These are phyloP conservation scores for Psophia crepitans DNA, from an alignment of 2,113 vertebrate genomes.

Conservation along the genomic window DNA sequence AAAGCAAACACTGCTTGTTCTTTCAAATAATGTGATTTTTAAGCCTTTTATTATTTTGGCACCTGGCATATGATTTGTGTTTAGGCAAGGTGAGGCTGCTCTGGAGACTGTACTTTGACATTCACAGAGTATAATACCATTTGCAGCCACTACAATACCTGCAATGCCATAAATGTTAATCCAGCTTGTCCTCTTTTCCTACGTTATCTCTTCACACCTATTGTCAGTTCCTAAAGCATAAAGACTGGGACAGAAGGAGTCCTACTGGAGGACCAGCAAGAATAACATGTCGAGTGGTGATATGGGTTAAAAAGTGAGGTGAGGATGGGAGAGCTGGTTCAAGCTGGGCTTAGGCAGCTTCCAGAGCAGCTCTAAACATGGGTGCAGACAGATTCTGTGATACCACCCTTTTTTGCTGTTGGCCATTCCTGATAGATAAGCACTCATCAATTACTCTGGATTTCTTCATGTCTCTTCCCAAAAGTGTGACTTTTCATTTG, in stretches of 20 bases:
- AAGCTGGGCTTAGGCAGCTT: not conserved
- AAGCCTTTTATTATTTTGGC: not conserved
- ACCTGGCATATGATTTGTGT: not conserved
- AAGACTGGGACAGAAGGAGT: not conserved
- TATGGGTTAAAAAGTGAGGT: accelerated
- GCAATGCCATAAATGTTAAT: not conserved
- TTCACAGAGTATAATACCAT: not conserved
- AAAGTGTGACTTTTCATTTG: not conserved
- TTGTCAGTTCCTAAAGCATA: not conserved
- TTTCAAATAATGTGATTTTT: not conserved
- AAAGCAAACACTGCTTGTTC: not conserved
- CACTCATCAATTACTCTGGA: not conserved
- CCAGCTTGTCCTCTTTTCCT: not conserved
- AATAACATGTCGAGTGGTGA: not conserved
- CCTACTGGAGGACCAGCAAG: not conserved
- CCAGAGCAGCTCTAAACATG: not conserved
- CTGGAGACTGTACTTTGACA: not conserved
- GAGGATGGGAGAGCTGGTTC: not conserved
- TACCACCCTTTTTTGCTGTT: not conserved
- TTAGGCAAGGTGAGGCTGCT: not conserved
- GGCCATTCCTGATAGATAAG: not conserved
- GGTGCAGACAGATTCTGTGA: not conserved
- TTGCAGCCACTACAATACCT: not conserved
- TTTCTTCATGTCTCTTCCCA: not conserved
- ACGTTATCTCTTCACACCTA: not conserved